These are phyloP conservation scores for Erpetoichthys calabaricus DNA, from an alignment of 2,797 vertebrate genomes.

Conservation along the genomic window DNA sequence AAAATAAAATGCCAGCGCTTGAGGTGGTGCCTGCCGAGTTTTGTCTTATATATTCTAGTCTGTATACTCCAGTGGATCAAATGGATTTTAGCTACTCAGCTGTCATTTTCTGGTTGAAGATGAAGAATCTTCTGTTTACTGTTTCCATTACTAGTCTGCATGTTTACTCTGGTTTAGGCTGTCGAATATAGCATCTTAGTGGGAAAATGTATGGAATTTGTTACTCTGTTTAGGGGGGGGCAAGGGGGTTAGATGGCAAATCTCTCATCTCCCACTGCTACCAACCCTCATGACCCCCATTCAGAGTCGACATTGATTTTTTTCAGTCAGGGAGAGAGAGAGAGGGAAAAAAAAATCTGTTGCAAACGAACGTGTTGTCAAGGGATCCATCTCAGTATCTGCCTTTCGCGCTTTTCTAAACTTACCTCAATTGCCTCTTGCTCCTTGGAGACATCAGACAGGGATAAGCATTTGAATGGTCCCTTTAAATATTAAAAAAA, in stretches of 20 bases:
- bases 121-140: slow-evolving; percentile 12
- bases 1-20: background rate
- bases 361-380: slow-evolving; percentile 16
- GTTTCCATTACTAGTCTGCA: slow-evolving; percentile 17
- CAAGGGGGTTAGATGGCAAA: slow-evolving; percentile 56
- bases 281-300: slow-evolving; percentile 67
- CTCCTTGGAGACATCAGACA: slow-evolving; percentile 14
- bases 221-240: slow-evolving; percentile 22
- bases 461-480: slow-evolving; percentile 3
- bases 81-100: slow-evolving; percentile 11
- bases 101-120: slow-evolving; percentile 21
- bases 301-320: slow-evolving; percentile 72
- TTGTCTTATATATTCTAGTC: too few relatives aligned
- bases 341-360: slow-evolving; percentile 24
- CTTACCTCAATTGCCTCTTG: slow-evolving; percentile 16
- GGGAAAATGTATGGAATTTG: slow-evolving; percentile 59
- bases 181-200: slow-evolving; percentile 53
- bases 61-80: slow-evolving; percentile 17
- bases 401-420: slow-evolving; percentile 22
- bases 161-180: slow-evolving; percentile 48
- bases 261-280: slow-evolving; percentile 68
- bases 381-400: slow-evolving; percentile 21
- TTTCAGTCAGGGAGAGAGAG: slow-evolving; percentile 46
- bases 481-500: slow-evolving; percentile 11
- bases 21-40: too few relatives aligned